Conservation (phyloP, 2,113 vertebrate genomes). For the Reinhardtius hippoglossoides region DNA sequence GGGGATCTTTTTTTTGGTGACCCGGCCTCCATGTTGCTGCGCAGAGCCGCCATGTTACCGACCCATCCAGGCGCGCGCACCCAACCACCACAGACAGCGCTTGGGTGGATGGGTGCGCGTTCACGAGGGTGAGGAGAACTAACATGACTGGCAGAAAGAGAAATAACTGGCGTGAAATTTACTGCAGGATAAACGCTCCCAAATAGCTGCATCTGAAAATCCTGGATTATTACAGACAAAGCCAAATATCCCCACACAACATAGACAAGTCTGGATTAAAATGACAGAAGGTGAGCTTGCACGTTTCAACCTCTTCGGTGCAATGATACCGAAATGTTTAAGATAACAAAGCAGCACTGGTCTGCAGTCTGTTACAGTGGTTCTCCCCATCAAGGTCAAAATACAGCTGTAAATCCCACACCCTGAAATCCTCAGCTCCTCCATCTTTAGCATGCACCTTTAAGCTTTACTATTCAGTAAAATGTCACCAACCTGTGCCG, state of each 20-base stretch:
- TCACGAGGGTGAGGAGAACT: constrained; percentile 20
- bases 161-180: not conserved
- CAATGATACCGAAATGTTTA: not conserved
- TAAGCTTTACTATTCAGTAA: not conserved
- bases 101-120: constrained; percentile 49
- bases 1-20: not conserved
- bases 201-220: too few relatives aligned
- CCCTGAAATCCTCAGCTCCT: too few relatives aligned
- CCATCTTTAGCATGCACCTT: constrained; percentile 1
- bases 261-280: not conserved
- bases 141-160: constrained; percentile 63
- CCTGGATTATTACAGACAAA: not conserved
- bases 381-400: not conserved
- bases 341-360: not conserved
- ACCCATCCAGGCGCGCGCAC: constrained; percentile 42
- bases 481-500: constrained; percentile 64
- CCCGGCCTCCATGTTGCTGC: constrained; percentile 79
- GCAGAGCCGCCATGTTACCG: constrained; percentile 80
- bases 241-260: not conserved
- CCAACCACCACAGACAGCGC: not conserved
- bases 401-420: rapidly evolving
- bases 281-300: constrained; percentile 34
- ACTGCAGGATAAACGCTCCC: too few relatives aligned
- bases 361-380: rapidly evolving
- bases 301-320: constrained; percentile 7